Conservation (phyloP, 2,797 vertebrate species). For the Muraenolepis orangiensis region DNA sequence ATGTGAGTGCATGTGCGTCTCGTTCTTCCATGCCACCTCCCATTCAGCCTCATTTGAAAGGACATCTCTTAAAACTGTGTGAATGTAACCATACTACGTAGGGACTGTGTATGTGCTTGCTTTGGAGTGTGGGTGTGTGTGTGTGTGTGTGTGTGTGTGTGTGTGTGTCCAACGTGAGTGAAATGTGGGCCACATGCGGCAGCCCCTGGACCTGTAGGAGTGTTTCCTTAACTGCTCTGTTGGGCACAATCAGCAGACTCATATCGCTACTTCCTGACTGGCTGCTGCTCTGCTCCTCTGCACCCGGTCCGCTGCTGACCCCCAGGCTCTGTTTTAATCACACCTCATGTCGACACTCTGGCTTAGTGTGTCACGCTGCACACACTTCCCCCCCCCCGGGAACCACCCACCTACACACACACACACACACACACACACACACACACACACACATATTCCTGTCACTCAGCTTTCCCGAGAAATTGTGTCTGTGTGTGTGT, state of each 20-base stretch:
- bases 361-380: constrained; percentile 18
- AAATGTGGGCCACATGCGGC: constrained; percentile 44
- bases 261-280: constrained; percentile 54
- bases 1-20: neutral
- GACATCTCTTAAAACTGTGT: too few relatives aligned
- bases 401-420: neutral
- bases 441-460: neutral
- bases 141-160: constrained; percentile 16
- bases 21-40: too few relatives aligned
- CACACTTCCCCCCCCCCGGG: too few relatives aligned
- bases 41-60: too few relatives aligned
- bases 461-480: neutral
- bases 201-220: constrained; percentile 38
- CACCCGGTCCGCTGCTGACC: constrained; percentile 54
- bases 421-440: neutral
- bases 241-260: constrained; percentile 52
- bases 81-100: too few relatives aligned
- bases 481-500: neutral
- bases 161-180: constrained; percentile 32
- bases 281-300: constrained; percentile 28
- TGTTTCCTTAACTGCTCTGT: constrained; percentile 52
- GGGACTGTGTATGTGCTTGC: too few relatives aligned
- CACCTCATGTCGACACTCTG: constrained; percentile 37
- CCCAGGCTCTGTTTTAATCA: constrained; percentile 67
- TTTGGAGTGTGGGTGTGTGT: too few relatives aligned